Percentiles rank a stretch among this genome's conserved stretches.
phyloP scores from a whole-genome alignment of 2,797 vertebrate genomes.

The Cossypha niveicapilla region DNA sequence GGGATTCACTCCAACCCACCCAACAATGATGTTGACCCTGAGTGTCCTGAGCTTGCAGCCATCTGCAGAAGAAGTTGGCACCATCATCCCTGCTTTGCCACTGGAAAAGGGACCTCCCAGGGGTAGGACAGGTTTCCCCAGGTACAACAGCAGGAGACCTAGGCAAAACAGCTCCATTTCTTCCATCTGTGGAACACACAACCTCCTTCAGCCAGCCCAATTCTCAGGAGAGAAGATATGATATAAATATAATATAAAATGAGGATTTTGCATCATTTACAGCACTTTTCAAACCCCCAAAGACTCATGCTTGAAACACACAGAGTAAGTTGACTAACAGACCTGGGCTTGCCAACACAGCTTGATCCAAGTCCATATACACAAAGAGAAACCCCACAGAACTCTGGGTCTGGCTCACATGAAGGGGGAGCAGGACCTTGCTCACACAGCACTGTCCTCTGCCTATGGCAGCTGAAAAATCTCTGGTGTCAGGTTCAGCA shows the following conservation, averaged over 20 bases:
- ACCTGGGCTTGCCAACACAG: background rate
- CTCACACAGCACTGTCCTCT: background rate
- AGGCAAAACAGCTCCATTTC: background rate
- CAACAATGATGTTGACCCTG: background rate
- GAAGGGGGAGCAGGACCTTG: background rate
- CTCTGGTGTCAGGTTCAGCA: rapidly evolving
- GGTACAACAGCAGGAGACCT: background rate
- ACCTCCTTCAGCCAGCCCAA: background rate
- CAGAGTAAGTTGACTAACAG: background rate
- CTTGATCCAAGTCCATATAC: background rate
- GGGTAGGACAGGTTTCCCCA: background rate
- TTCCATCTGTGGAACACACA: background rate
- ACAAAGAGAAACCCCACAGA: background rate
- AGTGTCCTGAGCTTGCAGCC: background rate
- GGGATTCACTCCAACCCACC: background rate
- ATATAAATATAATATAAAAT: too few species aligned
- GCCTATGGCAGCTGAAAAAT: rapidly evolving
- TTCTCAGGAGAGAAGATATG: background rate
- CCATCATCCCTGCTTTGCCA: background rate
- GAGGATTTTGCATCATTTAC: background rate
- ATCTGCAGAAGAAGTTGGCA: background rate
- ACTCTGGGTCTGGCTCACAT: background rate
- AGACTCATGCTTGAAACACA: background rate
- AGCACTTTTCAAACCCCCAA: background rate
- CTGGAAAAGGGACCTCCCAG: background rate